Conservation (phyloP, 1,140 invertebrate genomes). For the Zaprionus tsacasi region DNA sequence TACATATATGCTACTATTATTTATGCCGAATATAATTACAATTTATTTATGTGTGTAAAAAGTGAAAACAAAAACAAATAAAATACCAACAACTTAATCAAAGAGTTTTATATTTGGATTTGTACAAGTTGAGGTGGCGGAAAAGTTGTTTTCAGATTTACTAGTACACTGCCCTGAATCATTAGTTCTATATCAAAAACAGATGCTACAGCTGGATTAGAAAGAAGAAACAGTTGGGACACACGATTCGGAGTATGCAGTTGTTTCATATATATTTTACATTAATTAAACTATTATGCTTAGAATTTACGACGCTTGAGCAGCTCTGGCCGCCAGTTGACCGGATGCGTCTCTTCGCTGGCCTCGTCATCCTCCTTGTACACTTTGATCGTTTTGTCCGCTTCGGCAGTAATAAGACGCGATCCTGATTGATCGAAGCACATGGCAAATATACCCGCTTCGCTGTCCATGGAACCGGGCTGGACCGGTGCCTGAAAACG, state of each 20-base stretch:
- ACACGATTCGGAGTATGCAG: not conserved
- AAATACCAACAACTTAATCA: constrained; percentile 58
- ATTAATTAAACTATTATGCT: constrained; percentile 50
- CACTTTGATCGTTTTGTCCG: constrained; percentile 99
- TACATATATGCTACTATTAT: constrained; percentile 57
- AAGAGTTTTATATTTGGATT: not conserved
- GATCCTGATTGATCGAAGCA: constrained; percentile 97
- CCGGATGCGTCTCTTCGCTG: constrained; percentile 97
- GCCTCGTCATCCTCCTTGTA: constrained; percentile 99
- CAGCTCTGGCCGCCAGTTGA: constrained; percentile 98
- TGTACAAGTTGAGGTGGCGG: not conserved
- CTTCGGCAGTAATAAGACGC: constrained; percentile 97
- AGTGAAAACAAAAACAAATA: constrained; percentile 46
- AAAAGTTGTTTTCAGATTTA: not conserved
- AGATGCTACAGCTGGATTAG: not conserved
- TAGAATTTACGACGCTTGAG: constrained; percentile 95
- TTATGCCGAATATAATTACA: constrained; percentile 71
- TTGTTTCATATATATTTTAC: constrained; percentile 24
- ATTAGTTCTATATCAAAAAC: not conserved
- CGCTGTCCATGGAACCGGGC: constrained; percentile 99
- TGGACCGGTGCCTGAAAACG: constrained; percentile 95
- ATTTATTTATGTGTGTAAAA: constrained; percentile 73
- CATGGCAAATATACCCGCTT: constrained; percentile 98
- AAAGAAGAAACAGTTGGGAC: not conserved
- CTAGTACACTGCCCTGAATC: not conserved